Base-by-base conservation (phyloP, 2,113 vertebrate genomes). In the Hystrix cristata region DNA sequence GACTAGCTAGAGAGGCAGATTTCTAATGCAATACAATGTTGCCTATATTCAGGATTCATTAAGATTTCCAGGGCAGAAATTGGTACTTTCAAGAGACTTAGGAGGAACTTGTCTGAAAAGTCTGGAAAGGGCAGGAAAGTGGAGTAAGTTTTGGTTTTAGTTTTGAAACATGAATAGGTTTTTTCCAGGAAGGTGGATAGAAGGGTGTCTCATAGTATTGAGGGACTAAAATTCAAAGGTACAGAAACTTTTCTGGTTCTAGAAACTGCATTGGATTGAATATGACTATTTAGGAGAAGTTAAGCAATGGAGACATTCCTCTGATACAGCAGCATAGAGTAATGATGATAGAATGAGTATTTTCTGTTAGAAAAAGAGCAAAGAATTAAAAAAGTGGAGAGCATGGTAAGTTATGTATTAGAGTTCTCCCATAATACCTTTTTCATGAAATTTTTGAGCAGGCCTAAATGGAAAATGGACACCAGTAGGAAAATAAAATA, bases 401-500 rank as follows among this genome's bases (percentile, higher is more conserved):
- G 7, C 7, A 11, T 51, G 25, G 23, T 12, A 6, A 43, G 67
- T 16, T 60, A 55, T 72, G 6, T 83, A 31, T 91, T 96, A 59
- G 53, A 43, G 15, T 94, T 89, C 25, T 71, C 51, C 15, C 31
- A 31, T 25, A 82, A 43, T 57, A 65, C 1, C 34, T 84, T 43
- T 87, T 55, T 62, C 29, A n/a, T 71, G 25, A 88, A 83, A 72
- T 38, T n/a, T 95, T 96, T 46, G 7, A 90, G 25, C 57, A 48
- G 31, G 7, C 38, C 29, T 92, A 46, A 74, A 5, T 64, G 46
- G 60, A 95, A 97, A 95, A 93, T 69, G 67, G 55, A 67, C 13
- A 78, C 12, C 46, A 89, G 21, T 60, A 94, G 29, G 43, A 78
- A 95, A 88, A 83, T 85, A 87, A 96, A 86, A 34, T 51, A 87